These are phyloP conservation scores for Sclerurus mexicanus DNA, from an alignment of 2,113 vertebrate species.

Conservation along the genomic window DNA sequence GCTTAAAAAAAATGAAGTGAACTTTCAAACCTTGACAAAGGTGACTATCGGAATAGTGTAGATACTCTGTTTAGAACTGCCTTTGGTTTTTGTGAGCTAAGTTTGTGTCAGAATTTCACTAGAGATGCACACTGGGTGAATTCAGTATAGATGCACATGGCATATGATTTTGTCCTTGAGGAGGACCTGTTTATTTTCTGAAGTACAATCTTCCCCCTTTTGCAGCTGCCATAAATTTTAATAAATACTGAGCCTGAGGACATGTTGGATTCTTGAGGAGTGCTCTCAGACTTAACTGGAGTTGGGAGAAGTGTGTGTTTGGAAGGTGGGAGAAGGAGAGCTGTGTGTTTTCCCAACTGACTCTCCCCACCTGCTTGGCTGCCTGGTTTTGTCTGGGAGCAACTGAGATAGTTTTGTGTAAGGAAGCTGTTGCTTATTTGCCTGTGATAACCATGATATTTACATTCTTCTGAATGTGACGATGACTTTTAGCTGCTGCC, in stretches of 20 bases:
- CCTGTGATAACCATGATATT: background rate
- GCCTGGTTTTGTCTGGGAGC: background rate
- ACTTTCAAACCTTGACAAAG: background rate
- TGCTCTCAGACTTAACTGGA: accelerated
- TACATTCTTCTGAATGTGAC: background rate
- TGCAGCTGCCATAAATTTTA: background rate
- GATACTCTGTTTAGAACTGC: background rate
- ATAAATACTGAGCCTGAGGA: background rate
- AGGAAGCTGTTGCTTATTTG: background rate
- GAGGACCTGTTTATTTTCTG: background rate
- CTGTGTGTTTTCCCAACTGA: background rate
- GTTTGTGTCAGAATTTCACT: background rate
- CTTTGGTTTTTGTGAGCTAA: background rate
- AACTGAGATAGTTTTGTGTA: background rate
- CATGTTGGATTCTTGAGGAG: background rate
- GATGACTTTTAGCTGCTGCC: background rate
- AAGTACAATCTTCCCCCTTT: background rate
- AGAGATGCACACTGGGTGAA: background rate
- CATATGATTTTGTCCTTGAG: background rate
- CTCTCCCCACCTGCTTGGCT: background rate
- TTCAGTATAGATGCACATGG: background rate
- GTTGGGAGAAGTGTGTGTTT: background rate
- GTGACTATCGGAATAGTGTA: background rate
- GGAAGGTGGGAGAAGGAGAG: background rate
- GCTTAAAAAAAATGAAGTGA: background rate